Evolutionary conservation across 2,113 vertebrate species (phyloP).

Genomic region (Rhinichthys klamathensis): DNA sequence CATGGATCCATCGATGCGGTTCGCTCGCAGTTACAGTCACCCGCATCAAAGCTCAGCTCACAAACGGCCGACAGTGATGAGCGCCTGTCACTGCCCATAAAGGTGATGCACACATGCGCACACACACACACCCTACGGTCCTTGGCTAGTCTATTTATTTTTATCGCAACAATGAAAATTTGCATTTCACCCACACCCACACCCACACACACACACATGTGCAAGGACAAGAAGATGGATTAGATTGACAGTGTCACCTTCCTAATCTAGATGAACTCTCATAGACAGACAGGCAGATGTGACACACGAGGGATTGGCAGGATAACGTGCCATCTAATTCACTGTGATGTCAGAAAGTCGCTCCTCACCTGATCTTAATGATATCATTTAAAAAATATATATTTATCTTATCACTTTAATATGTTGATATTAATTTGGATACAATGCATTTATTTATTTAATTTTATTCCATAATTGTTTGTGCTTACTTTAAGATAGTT

Average conservation of each 20-base stretch:
- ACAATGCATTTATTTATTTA: background rate
- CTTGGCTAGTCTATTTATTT: slow-evolving; percentile 77
- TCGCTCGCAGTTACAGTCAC: slow-evolving; percentile 75
- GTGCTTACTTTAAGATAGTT: background rate
- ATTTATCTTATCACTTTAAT: background rate
- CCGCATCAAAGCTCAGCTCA: slow-evolving; percentile 73
- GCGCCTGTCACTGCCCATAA: slow-evolving; percentile 77
- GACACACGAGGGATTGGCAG: background rate
- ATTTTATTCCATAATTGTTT: background rate
- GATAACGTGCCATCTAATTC: slow-evolving; percentile 11
- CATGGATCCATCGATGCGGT: slow-evolving; percentile 75
- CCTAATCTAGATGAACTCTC: slow-evolving; percentile 52
- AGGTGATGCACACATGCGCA: slow-evolving; percentile 67
- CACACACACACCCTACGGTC: slow-evolving; percentile 62
- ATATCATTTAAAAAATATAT: background rate
- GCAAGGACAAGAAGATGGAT: slow-evolving; percentile 58
- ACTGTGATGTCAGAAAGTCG: slow-evolving; percentile 17
- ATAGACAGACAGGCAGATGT: slow-evolving; percentile 36
- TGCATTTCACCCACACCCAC: slow-evolving; percentile 70
- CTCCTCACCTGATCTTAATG: background rate
- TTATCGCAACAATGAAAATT: slow-evolving; percentile 82
- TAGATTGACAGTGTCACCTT: slow-evolving; percentile 60
- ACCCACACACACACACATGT: slow-evolving; percentile 64
- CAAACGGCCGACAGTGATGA: slow-evolving; percentile 79
- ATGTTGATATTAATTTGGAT: background rate